Percentiles rank a stretch among this genome's conserved stretches.
Evolutionary conservation across 2,797 vertebrate species (phyloP).

Genomic region (Pangasius larnaudii): DNA sequence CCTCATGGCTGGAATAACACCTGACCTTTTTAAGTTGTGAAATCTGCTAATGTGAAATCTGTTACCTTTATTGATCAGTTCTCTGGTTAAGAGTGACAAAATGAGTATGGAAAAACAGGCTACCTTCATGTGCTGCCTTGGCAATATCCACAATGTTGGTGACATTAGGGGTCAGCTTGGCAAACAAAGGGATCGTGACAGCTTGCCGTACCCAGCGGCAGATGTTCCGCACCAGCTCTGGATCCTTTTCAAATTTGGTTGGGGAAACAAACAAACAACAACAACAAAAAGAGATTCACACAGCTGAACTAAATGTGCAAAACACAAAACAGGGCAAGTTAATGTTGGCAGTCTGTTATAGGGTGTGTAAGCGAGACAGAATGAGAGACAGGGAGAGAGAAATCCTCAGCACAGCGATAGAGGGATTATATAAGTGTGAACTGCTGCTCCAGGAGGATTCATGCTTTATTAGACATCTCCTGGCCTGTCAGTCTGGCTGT

Average conservation of each 20-base stretch:
- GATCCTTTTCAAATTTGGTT: slow-evolving; percentile 84
- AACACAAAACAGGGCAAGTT: slow-evolving; percentile 36
- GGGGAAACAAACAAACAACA: slow-evolving; percentile 46
- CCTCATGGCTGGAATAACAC: slow-evolving; percentile 1
- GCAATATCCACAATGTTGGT: slow-evolving; percentile 91
- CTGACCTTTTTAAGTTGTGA: slow-evolving; percentile 2
- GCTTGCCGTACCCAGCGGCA: slow-evolving; percentile 93
- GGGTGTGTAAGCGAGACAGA: slow-evolving; percentile 7
- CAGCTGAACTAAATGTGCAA: slow-evolving; percentile 33
- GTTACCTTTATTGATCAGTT: slow-evolving; percentile 4
- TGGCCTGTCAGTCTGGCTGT: slow-evolving; percentile 60
- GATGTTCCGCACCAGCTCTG: slow-evolving; percentile 95
- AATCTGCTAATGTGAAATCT: slow-evolving; percentile 7
- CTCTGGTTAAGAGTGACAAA: not conserved
- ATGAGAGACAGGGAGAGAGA: slow-evolving; percentile 22
- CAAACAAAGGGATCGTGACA: slow-evolving; percentile 90
- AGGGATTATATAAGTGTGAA: slow-evolving; percentile 57
- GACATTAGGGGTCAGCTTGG: slow-evolving; percentile 94
- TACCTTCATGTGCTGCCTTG: slow-evolving; percentile 87
- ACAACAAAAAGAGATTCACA: slow-evolving; percentile 34
- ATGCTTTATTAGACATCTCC: slow-evolving; percentile 60
- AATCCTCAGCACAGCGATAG: slow-evolving; percentile 33
- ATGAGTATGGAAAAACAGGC: not conserved
- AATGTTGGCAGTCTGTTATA: slow-evolving; percentile 31
- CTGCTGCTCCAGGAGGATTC: slow-evolving; percentile 56